phyloP scores from a whole-genome alignment of 2,888 invertebrate genomes.

The Sphecodes monilicornis region DNA sequence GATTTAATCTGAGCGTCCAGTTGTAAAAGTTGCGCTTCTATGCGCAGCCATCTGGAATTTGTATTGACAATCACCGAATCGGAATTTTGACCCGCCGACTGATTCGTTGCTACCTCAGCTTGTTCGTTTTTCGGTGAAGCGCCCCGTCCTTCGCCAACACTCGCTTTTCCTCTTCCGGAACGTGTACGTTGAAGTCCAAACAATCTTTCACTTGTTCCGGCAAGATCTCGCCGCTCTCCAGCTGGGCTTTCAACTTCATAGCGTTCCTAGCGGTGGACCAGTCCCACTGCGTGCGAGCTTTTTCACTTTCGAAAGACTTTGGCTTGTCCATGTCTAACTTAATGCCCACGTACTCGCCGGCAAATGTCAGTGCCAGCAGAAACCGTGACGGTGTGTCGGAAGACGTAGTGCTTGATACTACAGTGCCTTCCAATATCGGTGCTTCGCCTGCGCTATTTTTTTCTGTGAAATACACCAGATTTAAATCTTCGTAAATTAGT shows the following conservation, averaged over 20 bases:
- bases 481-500: conserved; percentile 14
- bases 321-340: conserved; percentile 88
- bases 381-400: conserved; percentile 79
- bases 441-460: conserved; percentile 68
- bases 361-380: conserved; percentile 87
- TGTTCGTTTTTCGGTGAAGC: conserved; percentile 85
- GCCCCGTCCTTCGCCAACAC: conserved; percentile 75
- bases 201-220: conserved; percentile 86
- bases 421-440: conserved; percentile 67
- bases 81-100: background rate
- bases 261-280: conserved; percentile 88
- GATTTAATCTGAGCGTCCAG: conserved; percentile 89
- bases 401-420: conserved; percentile 64
- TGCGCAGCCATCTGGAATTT: conserved; percentile 86
- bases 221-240: conserved; percentile 87
- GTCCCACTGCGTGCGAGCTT: conserved; percentile 88
- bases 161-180: conserved; percentile 87
- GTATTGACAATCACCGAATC: background rate
- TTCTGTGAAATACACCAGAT: conserved; percentile 68
- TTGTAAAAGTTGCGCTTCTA: conserved; percentile 88
- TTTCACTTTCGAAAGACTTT: conserved; percentile 86
- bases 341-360: conserved; percentile 88
- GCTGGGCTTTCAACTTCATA: conserved; percentile 87
- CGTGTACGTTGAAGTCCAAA: conserved; percentile 87
- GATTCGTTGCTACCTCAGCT: conserved; percentile 72